A percentile compares a stretch with the other conserved stretches of the same genome.
Conservation (phyloP, 2,113 vertebrate species). For the Calypte anna region DNA sequence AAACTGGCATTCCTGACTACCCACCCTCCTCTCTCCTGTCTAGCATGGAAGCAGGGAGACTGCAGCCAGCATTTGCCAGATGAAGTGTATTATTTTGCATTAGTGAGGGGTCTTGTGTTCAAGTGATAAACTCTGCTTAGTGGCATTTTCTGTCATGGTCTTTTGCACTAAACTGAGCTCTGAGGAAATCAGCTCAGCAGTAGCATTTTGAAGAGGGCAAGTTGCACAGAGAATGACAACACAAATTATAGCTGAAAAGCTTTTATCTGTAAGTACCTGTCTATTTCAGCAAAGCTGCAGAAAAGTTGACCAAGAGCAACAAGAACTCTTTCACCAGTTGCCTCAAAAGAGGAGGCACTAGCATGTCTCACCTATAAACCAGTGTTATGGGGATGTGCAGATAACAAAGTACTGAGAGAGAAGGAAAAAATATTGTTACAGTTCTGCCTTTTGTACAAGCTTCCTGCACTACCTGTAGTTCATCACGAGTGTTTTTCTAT, state of each 20-base stretch:
- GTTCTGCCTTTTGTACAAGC: neutral
- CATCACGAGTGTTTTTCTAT: neutral
- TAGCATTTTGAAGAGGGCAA: neutral
- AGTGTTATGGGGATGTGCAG: neutral
- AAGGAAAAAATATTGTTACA: neutral
- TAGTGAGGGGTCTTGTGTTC: neutral
- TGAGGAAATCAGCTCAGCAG: slow-evolving; percentile 26
- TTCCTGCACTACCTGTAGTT: neutral
- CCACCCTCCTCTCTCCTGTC: neutral
- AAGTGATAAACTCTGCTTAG: neutral
- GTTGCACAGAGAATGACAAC: neutral
- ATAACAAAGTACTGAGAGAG: neutral
- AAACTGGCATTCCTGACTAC: neutral
- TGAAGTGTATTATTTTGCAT: neutral
- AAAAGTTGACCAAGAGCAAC: neutral
- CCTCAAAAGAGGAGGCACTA: neutral
- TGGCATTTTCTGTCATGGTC: slow-evolving; percentile 7
- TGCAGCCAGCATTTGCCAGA: neutral
- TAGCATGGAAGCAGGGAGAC: neutral
- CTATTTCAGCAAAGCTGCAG: neutral
- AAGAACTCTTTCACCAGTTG: neutral
- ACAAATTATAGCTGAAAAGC: neutral
- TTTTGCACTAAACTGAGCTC: slow-evolving; percentile 2
- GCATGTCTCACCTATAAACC: neutral
- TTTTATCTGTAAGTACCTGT: neutral